Conservation (phyloP, 2,113 vertebrate species). For the Raja brachyura region DNA sequence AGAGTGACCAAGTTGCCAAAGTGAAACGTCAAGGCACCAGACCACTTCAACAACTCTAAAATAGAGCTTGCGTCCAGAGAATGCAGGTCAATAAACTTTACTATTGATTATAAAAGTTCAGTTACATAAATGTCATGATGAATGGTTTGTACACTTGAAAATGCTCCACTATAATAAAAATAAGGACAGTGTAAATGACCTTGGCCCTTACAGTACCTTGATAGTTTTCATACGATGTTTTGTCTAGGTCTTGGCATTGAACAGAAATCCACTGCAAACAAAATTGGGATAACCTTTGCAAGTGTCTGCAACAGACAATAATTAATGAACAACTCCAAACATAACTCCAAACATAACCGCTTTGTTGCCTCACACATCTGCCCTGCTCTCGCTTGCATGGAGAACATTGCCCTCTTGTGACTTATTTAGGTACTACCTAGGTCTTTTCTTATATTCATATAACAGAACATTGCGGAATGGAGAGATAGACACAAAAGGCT, state of each 20-base stretch:
- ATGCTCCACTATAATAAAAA: neutral
- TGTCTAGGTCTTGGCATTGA: neutral
- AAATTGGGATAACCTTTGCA: slow-evolving; percentile 3
- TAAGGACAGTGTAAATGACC: neutral
- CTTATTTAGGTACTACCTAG: neutral
- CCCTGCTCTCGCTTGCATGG: neutral
- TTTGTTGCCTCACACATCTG: neutral
- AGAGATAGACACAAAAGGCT: neutral
- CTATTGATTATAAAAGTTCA: neutral
- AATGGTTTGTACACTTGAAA: neutral
- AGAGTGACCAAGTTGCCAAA: neutral
- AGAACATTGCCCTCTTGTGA: slow-evolving; percentile 32
- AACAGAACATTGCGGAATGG: neutral
- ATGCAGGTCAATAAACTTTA: neutral
- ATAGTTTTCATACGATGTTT: slow-evolving; percentile 4
- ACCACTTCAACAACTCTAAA: neutral
- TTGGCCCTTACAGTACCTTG: neutral
- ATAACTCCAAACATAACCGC: neutral
- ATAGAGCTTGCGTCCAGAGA: neutral
- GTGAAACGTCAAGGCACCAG: neutral
- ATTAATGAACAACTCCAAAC: slow-evolving; percentile 18
- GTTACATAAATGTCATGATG: neutral
- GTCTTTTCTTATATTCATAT: neutral
- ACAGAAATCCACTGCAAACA: neutral
- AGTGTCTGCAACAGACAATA: slow-evolving; percentile 14